Evolutionary conservation across 2,113 vertebrate genomes (phyloP), one percentile per base, ranked within the genome.

Genomic region (Panthera uncia): DNA sequence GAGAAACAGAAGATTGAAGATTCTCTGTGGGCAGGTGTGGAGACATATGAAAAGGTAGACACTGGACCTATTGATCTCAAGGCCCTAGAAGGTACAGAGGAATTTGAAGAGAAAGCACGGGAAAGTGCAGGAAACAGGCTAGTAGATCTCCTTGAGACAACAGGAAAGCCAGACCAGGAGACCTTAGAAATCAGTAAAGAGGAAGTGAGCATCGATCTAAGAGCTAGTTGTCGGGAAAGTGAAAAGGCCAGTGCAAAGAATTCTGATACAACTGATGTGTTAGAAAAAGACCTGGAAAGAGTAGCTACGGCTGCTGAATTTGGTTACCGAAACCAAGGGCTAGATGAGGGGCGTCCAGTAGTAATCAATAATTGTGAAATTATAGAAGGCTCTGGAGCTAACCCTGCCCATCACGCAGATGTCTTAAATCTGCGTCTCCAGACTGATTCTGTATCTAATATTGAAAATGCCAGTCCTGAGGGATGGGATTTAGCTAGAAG

Each of bases 41-140:
- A 99, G 94, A 91, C 98, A 88, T 98, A 73, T 98, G 97, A 98
- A 98, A 98, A 98, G 98, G 98, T 98, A 99, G 98, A 99, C 71
- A 98, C 76, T 96, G 82, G 82, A 98, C 80, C 45, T 98, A 21
- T 93, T 98, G 96, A 91, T 95, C 90, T 69, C 95, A 82, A 97
- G 91, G 92, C 97, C 65, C 48, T 98, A 98, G 97, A 98, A 98
- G 33, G 84, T 97, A 89, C 94, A 97, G 97, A 98, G 94, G 91
- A 98, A 66, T 86, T 88, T 97, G 98, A 98, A 97, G 98, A 98
- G 94, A 94, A 18, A 97, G 91, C 52, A 18, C 89, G 33, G 31
- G 79, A 97, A 98, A 95, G 9, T 27, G 38, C 57, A 97, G 97
- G 50, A 95, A 96, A 83, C 15, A 74, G 36, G 80, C 94, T 98